These are phyloP conservation scores for Scolopax mira DNA, from an alignment of 2,113 vertebrate species.

Conservation along the genomic window DNA sequence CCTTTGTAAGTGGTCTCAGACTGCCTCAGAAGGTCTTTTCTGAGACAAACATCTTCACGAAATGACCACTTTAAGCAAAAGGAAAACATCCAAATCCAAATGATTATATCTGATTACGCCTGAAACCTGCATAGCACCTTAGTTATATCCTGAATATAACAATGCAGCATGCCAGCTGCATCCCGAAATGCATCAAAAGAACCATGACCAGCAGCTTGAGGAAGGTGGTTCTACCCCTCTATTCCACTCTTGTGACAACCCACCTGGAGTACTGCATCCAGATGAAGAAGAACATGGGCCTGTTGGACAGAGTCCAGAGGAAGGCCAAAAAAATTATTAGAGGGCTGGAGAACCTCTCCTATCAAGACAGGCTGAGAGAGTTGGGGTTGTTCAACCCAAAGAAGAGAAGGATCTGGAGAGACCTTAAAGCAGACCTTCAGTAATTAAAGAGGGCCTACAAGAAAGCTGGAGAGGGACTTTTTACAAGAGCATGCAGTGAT, in stretches of 20 bases:
- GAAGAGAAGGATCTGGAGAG: not conserved
- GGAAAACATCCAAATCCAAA: not conserved
- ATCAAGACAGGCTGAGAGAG: not conserved
- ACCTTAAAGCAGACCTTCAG: not conserved
- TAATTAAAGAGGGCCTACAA: not conserved
- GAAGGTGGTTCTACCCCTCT: not conserved
- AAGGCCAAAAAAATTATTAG: not conserved
- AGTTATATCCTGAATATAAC: not conserved
- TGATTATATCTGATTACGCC: not conserved
- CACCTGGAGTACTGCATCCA: not conserved
- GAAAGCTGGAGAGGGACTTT: not conserved
- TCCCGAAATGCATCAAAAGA: not conserved
- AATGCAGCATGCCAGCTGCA: not conserved
- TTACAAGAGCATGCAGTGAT: not conserved
- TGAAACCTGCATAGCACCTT: not conserved
- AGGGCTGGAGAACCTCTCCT: not conserved
- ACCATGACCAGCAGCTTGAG: not conserved
- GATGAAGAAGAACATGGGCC: not conserved
- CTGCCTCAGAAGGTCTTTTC: not conserved
- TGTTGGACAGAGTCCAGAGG: not conserved
- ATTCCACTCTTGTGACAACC: not conserved
- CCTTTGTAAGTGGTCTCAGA: not conserved
- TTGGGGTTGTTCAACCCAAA: not conserved
- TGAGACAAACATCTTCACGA: not conserved
- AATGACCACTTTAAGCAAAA: not conserved